Percentiles rank a stretch among this genome's conserved stretches.
phyloP scores from a whole-genome alignment of 2,113 vertebrate species.

The Bubalus kerabau region DNA sequence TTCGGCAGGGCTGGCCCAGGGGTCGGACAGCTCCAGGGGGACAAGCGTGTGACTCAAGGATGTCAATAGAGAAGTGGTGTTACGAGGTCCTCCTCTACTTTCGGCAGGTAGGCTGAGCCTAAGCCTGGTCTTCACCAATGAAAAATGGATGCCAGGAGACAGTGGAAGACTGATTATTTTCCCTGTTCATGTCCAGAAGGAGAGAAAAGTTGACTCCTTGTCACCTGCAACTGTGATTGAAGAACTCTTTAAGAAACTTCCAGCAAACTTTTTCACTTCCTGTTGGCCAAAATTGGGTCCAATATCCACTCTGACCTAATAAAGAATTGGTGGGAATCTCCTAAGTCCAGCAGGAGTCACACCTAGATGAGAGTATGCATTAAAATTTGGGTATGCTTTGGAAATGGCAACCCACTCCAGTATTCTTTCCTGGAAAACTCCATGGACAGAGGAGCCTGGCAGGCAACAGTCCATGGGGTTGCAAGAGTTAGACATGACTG shows the following conservation, averaged over 20 bases:
- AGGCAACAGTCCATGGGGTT: background rate
- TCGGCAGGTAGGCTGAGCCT: fast-evolving
- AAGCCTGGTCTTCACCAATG: fast-evolving
- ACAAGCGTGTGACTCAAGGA: fast-evolving
- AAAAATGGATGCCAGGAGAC: background rate
- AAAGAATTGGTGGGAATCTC: background rate
- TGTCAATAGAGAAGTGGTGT: fast-evolving
- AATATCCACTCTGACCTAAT: background rate
- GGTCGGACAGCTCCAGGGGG: fast-evolving
- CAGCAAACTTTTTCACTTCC: background rate
- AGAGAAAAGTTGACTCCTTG: background rate
- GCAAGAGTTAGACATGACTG: background rate
- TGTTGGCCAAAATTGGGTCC: background rate
- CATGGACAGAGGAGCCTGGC: background rate
- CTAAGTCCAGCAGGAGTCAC: background rate
- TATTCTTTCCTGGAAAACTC: background rate
- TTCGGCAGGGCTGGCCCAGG: background rate
- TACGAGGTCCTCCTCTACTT: background rate
- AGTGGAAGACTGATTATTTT: background rate
- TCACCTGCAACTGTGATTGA: background rate
- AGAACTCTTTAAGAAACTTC: background rate
- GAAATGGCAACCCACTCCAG: background rate
- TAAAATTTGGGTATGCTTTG: background rate
- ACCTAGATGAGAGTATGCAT: background rate
- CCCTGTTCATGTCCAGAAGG: too few species aligned